Evolutionary conservation across 1,140 invertebrate species (phyloP), one percentile per base, ranked within the genome.

Genomic region (silkworm (Bombyx mori)): DNA sequence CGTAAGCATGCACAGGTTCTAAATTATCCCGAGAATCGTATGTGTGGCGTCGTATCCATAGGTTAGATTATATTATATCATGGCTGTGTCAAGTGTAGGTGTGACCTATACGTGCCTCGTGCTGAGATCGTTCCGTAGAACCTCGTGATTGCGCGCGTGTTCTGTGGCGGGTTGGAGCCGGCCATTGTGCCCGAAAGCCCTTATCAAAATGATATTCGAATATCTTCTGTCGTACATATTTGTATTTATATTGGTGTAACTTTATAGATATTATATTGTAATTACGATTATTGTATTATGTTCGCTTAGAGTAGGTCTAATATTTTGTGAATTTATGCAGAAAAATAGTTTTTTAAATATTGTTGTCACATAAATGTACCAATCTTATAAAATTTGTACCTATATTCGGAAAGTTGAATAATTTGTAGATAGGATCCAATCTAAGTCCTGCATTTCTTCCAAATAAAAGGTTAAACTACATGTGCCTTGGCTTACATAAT

Each of bases 301-400:
- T 87, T 84, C 73, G 80, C 82, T 87, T 87, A 87, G 83, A 82
- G 79, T 85, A 85, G 82, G 77, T 79, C 77, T 81, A 81, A 82
- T 79, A 83, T 82, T 86, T 85, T 79, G 73, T 82, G 82, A 82
- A 79, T 82, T 86, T 83, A 84, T 81, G 83, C 83, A 84, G 80
- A 87, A 81, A 74, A 62, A 85, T 87, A 87, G 83, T 87, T 87
- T 87, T 86, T 51, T 87, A 85, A 86, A 86, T 82, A 87, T 85
- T 87, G 83, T 85, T 87, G 80, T 87, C 83, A 87, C 78, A 77
- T 82, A 72, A 80, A 84, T 84, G 82, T 86, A 87, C 83, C 83
- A 87, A 85, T 84, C 83, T 82, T 84, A 82, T 76, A 78, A 76
- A 55, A 80, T 78, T 81, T 83, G 82, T 86, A 85, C 82, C 80